These are phyloP conservation scores for Perizoma affinitatum DNA, from an alignment of 2,888 invertebrate species.

Conservation along the genomic window DNA sequence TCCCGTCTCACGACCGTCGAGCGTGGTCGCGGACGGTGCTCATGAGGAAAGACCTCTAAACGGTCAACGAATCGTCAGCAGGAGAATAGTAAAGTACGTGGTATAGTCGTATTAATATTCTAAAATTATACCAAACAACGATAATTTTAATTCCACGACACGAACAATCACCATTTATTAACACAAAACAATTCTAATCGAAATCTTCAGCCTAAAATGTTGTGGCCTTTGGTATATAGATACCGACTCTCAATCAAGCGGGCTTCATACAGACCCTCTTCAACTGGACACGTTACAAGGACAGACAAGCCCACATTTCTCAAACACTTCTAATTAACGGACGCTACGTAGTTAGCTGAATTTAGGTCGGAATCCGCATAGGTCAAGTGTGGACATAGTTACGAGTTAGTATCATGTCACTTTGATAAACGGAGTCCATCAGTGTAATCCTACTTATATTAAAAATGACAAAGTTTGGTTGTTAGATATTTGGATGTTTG, in stretches of 20 bases:
- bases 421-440: slow-evolving; percentile 14
- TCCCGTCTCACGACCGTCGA: too few relatives aligned
- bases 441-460: background rate
- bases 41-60: too few relatives aligned
- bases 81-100: too few relatives aligned
- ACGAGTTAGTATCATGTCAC: slow-evolving; percentile 16
- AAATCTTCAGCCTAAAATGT: too few relatives aligned
- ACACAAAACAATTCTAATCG: background rate
- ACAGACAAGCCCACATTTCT: slow-evolving; percentile 64
- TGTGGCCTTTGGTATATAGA: slow-evolving; percentile 39
- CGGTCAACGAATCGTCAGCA: too few relatives aligned
- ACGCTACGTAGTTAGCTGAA: slow-evolving; percentile 25
- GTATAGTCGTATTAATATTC: too few relatives aligned
- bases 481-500: background rate
- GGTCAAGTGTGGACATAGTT: slow-evolving; percentile 27
- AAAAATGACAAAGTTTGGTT: too few relatives aligned
- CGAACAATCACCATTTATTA: too few relatives aligned
- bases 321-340: slow-evolving; percentile 66
- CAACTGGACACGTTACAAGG: slow-evolving; percentile 55
- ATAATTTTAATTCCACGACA: too few relatives aligned
- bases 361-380: slow-evolving; percentile 25
- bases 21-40: too few relatives aligned
- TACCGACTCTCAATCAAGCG: slow-evolving; percentile 58
- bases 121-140: too few relatives aligned
- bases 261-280: slow-evolving; percentile 67